A percentile compares a stretch with the other conserved stretches of the same genome.
phyloP scores from a whole-genome alignment of 2,888 invertebrate species.

The Ferdinandea cuprea region DNA sequence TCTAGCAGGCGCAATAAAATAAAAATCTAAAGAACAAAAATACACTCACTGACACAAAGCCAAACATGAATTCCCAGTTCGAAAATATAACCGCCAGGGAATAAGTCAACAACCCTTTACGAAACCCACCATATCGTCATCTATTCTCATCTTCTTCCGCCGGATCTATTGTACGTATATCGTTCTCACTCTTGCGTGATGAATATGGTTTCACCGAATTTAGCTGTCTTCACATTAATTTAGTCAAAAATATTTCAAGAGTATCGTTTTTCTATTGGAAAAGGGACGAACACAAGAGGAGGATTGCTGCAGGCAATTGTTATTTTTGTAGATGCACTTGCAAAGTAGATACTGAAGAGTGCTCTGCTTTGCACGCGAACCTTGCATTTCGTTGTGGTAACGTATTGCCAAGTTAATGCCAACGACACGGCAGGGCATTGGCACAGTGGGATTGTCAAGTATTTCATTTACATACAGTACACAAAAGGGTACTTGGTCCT shows the following conservation, averaged over 20 bases:
- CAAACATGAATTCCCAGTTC: slow-evolving; percentile 66
- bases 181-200: slow-evolving; percentile 56
- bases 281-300: slow-evolving; percentile 24
- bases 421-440: background rate
- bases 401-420: slow-evolving; percentile 38
- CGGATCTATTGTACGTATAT: background rate
- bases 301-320: slow-evolving; percentile 61
- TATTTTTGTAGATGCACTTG: slow-evolving; percentile 64
- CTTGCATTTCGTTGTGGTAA: too few relatives aligned
- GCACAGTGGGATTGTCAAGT: slow-evolving; percentile 13
- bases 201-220: slow-evolving; percentile 55
- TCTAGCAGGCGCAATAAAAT: slow-evolving; percentile 21
- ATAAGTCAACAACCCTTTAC: slow-evolving; percentile 70
- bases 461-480: too few relatives aligned
- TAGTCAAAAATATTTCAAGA: slow-evolving; percentile 26
- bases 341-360: slow-evolving; percentile 44
- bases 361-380: slow-evolving; percentile 58
- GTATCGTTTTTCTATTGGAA: slow-evolving; percentile 23
- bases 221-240: slow-evolving; percentile 36
- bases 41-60: slow-evolving; percentile 52
- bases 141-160: slow-evolving; percentile 6
- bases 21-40: slow-evolving; percentile 17
- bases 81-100: slow-evolving; percentile 56
- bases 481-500: too few relatives aligned
- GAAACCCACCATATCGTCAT: slow-evolving; percentile 10